Base-by-base conservation (phyloP, 2,888 invertebrate genomes). In the Bellardia pandia region DNA sequence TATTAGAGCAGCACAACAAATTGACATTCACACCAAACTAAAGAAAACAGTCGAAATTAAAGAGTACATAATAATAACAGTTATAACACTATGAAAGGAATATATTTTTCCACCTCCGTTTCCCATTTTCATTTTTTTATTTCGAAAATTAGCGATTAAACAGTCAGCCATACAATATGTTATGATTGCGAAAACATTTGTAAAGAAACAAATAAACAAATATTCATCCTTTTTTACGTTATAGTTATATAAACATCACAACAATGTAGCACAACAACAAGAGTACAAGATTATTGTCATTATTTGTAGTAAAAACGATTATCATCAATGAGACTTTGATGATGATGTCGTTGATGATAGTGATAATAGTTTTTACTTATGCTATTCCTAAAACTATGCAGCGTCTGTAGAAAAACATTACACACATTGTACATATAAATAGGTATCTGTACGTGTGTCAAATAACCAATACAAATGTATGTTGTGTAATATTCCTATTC, bases 111-210 rank as follows among this genome's bases (percentile, higher is more conserved):
- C 66, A 78, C 14, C 79, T 71, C 53, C 14, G 75, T 33, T 16
- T 13, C 64, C 23, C 23, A 23, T 23, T 76, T 60, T 6, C 11
- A 6, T 72, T 72, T 60, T 60, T 23, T 69, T 45, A 64, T 64
- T n/a, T 77, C 23, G n/a, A 56, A 78, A 85, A 80, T 85, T 75
- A 40, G 75, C 69, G 23, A 75, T 69, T 80, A 85, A 85, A 77
- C 76, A 82, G 79, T 9, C 66, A 78, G 76, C 72, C n/a, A 23
- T 42, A 72, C 58, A 79, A 80, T 80, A 69, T 80, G 53, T 69
- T 75, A 69, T 80, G 60, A 75, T 75, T 80, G 76, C 40, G 45
- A 85, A 85, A 74, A 56, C 56, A 71, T 45, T 76, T 76, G 71
- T 56, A 83, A 78, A 16, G 33, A 66, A 85, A 66, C 78, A 74